These are phyloP conservation scores for Bufotes viridis DNA, from an alignment of 2,797 vertebrate species.

Conservation along the genomic window DNA sequence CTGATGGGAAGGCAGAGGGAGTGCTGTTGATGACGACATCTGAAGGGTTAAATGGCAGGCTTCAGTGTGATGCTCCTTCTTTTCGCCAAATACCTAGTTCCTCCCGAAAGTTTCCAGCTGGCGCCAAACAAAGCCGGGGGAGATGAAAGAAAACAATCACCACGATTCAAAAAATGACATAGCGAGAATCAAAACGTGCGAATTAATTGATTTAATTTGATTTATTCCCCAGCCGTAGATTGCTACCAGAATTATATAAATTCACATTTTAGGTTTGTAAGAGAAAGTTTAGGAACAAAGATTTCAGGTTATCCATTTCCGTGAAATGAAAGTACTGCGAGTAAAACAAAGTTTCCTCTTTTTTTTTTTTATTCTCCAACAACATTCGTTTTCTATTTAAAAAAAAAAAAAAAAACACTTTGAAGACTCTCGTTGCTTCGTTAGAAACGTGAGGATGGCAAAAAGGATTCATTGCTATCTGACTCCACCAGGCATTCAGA, in stretches of 20 bases:
- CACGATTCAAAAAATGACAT: too few species aligned
- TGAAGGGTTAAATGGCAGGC: too few species aligned
- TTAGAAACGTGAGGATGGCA: slow-evolving; percentile 48
- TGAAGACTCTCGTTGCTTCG: slow-evolving; percentile 45
- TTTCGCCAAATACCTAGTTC: too few species aligned
- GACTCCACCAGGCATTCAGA: slow-evolving; percentile 60
- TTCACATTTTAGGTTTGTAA: not conserved
- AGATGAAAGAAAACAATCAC: too few species aligned
- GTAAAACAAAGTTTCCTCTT: slow-evolving; percentile 1
- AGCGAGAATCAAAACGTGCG: too few species aligned
- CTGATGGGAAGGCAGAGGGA: too few species aligned
- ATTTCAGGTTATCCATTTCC: not conserved
- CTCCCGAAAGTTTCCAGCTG: too few species aligned
- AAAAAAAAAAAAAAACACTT: slow-evolving; percentile 35
- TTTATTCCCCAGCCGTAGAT: not conserved
- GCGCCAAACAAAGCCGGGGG: too few species aligned
- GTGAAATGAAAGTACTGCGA: slow-evolving; percentile 1
- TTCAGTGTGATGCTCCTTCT: too few species aligned
- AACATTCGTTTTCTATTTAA: slow-evolving; percentile 42
- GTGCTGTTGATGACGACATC: too few species aligned
- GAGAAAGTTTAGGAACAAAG: slow-evolving; percentile 11
- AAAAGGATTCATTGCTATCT: slow-evolving; percentile 58
- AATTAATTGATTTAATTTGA: not conserved
- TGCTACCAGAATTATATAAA: not conserved
- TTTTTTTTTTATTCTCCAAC: slow-evolving; percentile 20